A percentile compares a stretch with the other conserved stretches of the same genome.
These are phyloP conservation scores for Euschistus heros DNA, from an alignment of 1,140 invertebrate species.

Conservation along the genomic window DNA sequence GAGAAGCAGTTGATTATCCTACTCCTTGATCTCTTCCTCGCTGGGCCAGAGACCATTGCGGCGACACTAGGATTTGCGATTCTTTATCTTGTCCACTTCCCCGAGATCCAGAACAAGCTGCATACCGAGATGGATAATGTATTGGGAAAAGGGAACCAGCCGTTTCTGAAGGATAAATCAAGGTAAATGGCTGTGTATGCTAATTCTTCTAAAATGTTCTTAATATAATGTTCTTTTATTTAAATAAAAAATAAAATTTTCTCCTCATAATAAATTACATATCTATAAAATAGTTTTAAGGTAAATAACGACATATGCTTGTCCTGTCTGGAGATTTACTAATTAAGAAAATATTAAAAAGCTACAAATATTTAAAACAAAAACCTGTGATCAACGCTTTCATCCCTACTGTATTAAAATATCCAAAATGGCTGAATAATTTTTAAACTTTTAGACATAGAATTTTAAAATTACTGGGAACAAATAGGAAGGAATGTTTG, in stretches of 20 bases:
- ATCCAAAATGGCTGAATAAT: too few relatives aligned
- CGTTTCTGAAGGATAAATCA: neutral
- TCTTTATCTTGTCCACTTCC: constrained; percentile 50
- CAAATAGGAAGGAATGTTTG: too few relatives aligned
- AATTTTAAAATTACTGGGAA: too few relatives aligned
- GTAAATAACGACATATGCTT: too few relatives aligned
- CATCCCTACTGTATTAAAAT: too few relatives aligned
- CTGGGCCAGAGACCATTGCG: constrained; percentile 57
- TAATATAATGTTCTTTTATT: neutral
- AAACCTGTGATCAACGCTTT: too few relatives aligned
- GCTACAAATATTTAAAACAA: too few relatives aligned
- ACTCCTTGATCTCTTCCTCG: constrained; percentile 57
- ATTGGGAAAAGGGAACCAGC: constrained; percentile 39
- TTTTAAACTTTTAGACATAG: too few relatives aligned
- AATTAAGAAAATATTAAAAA: too few relatives aligned
- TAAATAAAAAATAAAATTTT: neutral
- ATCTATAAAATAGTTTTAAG: neutral
- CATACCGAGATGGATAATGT: constrained; percentile 56
- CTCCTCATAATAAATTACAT: neutral
- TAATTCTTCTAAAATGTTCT: neutral
- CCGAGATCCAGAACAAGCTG: constrained; percentile 50
- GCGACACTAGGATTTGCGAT: constrained; percentile 51
- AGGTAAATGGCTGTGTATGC: neutral
- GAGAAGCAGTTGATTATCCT: constrained; percentile 53
- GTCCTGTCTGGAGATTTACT: too few relatives aligned